Percentiles rank a stretch among this genome's conserved stretches.
Evolutionary conservation across 1,140 invertebrate species (phyloP).

Genomic region (Eurosta solidaginis): DNA sequence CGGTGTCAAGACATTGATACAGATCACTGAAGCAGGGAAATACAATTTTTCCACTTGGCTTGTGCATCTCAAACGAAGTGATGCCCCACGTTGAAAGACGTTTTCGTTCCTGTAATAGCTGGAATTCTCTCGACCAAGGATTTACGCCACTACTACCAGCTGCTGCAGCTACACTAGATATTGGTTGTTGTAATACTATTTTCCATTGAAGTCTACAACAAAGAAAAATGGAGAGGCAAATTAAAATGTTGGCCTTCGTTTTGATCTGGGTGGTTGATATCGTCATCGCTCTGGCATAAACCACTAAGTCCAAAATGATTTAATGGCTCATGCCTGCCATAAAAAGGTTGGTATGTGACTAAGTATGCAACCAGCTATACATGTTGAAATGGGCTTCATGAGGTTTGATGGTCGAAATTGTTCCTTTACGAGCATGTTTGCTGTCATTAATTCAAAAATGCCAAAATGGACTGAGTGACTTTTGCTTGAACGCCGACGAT

Average conservation of each 20-base stretch:
- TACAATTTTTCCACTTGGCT: slow-evolving; percentile 79
- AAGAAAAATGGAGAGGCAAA: background rate
- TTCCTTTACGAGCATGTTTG: too few relatives aligned
- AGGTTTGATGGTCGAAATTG: too few relatives aligned
- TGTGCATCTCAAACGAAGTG: slow-evolving; percentile 88
- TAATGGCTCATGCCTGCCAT: too few relatives aligned
- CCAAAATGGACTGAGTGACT: too few relatives aligned
- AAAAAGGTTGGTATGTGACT: background rate
- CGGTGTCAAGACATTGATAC: slow-evolving; percentile 77
- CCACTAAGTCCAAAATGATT: too few relatives aligned
- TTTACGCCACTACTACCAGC: slow-evolving; percentile 50
- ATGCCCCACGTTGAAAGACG: slow-evolving; percentile 90
- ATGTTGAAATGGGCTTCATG: background rate
- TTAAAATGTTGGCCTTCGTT: background rate
- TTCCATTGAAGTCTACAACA: slow-evolving; percentile 69
- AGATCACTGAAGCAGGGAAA: slow-evolving; percentile 88
- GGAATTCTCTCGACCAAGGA: slow-evolving; percentile 81
- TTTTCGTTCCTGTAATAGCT: slow-evolving; percentile 88
- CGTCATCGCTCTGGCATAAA: too few relatives aligned
- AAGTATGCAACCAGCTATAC: too few relatives aligned
- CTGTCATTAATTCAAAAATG: too few relatives aligned
- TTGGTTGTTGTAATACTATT: slow-evolving; percentile 73
- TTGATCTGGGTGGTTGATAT: too few relatives aligned
- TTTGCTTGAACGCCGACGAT: too few relatives aligned
- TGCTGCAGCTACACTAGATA: slow-evolving; percentile 65